Evolutionary conservation across 2,797 vertebrate genomes (phyloP).

Genomic region (Helostoma temminkii): DNA sequence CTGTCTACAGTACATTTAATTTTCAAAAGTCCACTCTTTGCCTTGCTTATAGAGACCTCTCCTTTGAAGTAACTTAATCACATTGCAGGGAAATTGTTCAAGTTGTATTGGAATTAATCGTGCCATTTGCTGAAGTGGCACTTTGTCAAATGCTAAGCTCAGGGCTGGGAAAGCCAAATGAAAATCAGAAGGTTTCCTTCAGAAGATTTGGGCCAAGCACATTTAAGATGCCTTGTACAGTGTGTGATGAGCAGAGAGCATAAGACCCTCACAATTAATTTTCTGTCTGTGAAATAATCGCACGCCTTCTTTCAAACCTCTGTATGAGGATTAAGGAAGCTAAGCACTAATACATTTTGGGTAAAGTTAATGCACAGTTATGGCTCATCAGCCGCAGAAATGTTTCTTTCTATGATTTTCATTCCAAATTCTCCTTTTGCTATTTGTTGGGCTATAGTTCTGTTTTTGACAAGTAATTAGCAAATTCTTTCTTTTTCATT

Average conservation of each 20-base stretch:
- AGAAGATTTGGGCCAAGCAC: conserved; percentile 39
- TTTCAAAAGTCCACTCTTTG: conserved; percentile 19
- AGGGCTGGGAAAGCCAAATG: conserved; percentile 47
- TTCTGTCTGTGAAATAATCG: conserved; percentile 56
- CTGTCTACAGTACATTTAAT: conserved; percentile 4
- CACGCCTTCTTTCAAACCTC: conserved; percentile 39
- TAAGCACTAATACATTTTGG: conserved; percentile 39
- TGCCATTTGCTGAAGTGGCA: conserved; percentile 58
- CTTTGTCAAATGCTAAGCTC: conserved; percentile 60
- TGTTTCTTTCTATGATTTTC: conserved; percentile 1
- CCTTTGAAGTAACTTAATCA: conserved; percentile 59
- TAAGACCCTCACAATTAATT: conserved; percentile 56
- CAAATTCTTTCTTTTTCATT: no score
- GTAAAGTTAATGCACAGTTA: conserved; percentile 32
- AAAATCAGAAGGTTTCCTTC: conserved; percentile 49
- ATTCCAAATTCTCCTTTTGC: conserved; percentile 1
- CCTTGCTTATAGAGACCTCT: conserved; percentile 35
- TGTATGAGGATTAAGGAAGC: conserved; percentile 50
- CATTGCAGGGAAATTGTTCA: conserved; percentile 16
- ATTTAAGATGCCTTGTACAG: conserved; percentile 36
- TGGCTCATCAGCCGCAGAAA: conserved; percentile 27
- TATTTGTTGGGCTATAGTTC: neutral
- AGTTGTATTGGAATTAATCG: conserved; percentile 60
- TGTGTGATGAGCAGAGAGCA: conserved; percentile 37
- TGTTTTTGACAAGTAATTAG: neutral